phyloP scores from a whole-genome alignment of 2,797 vertebrate species.

The Diplodus sargus region DNA sequence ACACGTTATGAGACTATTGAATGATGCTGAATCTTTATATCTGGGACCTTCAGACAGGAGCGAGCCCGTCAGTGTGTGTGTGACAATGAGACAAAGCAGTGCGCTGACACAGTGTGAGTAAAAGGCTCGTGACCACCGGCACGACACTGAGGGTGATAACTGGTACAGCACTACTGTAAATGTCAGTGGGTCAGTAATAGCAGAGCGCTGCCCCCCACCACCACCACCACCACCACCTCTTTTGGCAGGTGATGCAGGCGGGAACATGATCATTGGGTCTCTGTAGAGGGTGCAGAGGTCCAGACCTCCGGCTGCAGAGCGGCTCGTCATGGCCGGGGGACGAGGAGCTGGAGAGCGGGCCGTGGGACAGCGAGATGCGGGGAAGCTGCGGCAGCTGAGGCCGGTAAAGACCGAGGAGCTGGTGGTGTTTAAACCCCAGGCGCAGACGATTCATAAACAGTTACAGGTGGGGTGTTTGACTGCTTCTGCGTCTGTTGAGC shows the following conservation, averaged over 20 bases:
- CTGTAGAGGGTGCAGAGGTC: slow-evolving; percentile 21
- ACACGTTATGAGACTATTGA: background rate
- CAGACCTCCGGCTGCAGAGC: slow-evolving; percentile 20
- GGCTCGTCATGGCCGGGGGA: slow-evolving; percentile 60
- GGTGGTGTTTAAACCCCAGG: slow-evolving; percentile 36
- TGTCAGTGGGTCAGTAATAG: slow-evolving; percentile 70
- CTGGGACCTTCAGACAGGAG: slow-evolving; percentile 7
- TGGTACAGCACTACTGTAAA: slow-evolving; percentile 59
- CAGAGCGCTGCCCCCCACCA: slow-evolving; percentile 11
- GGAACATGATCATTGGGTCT: slow-evolving; percentile 70
- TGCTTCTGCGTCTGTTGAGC: slow-evolving; percentile 39
- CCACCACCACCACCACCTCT: slow-evolving; percentile 32
- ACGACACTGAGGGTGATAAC: slow-evolving; percentile 36
- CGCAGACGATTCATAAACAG: slow-evolving; percentile 53
- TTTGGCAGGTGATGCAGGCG: slow-evolving; percentile 56
- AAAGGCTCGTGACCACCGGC: slow-evolving; percentile 32
- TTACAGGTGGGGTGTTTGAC: slow-evolving; percentile 67
- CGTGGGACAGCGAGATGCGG: background rate
- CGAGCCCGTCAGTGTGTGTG: background rate
- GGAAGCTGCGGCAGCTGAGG: slow-evolving; percentile 31
- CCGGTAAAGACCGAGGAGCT: slow-evolving; percentile 46
- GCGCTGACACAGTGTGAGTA: background rate
- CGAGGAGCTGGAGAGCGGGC: slow-evolving; percentile 32
- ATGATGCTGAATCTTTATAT: background rate
- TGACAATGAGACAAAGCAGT: slow-evolving; percentile 19